Conservation (phyloP, 2,113 vertebrate genomes). For the Passerina amoena region DNA sequence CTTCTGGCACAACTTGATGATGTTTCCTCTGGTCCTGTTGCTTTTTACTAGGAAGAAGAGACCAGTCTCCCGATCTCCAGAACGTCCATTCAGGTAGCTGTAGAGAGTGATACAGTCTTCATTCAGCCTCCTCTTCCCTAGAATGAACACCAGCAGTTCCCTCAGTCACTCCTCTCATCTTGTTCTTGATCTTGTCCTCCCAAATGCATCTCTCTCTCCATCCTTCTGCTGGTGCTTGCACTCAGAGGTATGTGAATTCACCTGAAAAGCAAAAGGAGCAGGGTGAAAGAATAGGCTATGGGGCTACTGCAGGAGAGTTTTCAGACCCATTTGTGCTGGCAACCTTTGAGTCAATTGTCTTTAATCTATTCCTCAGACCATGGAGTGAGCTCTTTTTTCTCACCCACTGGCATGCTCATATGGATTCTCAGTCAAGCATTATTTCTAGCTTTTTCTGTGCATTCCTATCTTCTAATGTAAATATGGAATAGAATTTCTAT, state of each 20-base stretch:
- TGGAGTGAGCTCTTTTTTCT: neutral
- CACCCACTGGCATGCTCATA: neutral
- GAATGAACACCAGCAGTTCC: neutral
- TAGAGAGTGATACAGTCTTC: rapidly evolving
- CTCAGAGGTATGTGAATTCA: rapidly evolving
- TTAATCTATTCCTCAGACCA: neutral
- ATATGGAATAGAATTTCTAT: neutral
- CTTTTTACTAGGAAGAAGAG: neutral
- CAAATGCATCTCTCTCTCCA: neutral
- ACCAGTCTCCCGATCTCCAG: neutral
- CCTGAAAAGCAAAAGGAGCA: neutral
- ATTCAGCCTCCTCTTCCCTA: neutral
- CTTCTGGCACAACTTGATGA: no score
- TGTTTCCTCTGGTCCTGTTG: neutral
- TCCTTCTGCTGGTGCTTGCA: neutral
- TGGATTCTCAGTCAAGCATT: neutral
- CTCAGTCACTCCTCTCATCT: neutral
- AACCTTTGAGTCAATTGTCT: neutral
- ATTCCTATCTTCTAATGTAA: neutral
- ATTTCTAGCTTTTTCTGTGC: neutral
- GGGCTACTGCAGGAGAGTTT: neutral
- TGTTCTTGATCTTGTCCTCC: neutral
- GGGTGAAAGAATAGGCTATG: neutral
- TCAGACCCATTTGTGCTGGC: neutral
- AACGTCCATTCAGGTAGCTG: neutral